Conservation (phyloP, 2,113 vertebrate species). For the Centropristis striata region DNA sequence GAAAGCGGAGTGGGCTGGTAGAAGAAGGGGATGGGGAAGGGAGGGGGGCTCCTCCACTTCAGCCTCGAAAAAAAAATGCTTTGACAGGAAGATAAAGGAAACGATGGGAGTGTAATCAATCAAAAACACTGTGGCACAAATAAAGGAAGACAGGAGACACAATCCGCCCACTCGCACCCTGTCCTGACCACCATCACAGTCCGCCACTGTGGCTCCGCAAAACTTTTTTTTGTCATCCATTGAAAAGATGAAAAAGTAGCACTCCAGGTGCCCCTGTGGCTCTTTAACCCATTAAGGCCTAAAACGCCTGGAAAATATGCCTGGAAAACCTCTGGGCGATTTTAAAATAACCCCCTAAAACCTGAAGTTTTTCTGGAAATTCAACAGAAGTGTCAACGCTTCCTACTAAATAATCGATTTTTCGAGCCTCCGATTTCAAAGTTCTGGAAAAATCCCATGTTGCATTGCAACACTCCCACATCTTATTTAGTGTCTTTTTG, state of each 20-base stretch:
- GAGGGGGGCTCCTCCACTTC: conserved; percentile 25
- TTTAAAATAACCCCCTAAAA: too few species aligned
- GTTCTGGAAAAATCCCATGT: too few species aligned
- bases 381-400: too few species aligned
- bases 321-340: too few species aligned
- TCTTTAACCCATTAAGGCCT: too few species aligned
- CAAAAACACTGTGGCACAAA: conserved; percentile 88
- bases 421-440: too few species aligned
- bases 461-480: too few species aligned
- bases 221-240: conserved; percentile 65
- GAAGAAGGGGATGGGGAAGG: conserved; percentile 78
- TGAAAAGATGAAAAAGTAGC: conserved; percentile 67
- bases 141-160: conserved; percentile 86
- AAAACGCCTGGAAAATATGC: too few species aligned
- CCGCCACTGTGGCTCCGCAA: background rate
- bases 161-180: conserved; percentile 44
- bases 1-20: conserved; percentile 73
- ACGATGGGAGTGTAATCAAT: conserved; percentile 93
- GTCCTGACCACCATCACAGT: conserved; percentile 48
- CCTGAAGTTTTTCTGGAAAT: too few species aligned
- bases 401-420: too few species aligned
- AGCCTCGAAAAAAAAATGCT: conserved; percentile 78
- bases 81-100: conserved; percentile 90
- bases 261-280: conserved; percentile 37
- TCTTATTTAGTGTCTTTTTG: too few species aligned